Percentiles rank a stretch among this genome's conserved stretches.
Conservation (phyloP, 2,113 vertebrate species). For the Ammodytes dubius region DNA sequence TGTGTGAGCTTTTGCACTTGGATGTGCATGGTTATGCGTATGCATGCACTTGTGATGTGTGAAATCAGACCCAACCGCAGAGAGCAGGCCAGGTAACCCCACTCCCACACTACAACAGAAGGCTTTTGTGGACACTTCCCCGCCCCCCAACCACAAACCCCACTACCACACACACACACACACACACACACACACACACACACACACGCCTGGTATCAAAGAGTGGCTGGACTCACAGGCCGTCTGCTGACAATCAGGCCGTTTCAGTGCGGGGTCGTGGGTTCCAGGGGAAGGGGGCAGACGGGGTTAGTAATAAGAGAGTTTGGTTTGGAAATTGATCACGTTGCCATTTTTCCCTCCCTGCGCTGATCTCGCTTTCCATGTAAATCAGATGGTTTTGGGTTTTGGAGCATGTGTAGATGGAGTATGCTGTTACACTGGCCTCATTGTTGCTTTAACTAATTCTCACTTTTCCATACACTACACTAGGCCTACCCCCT, state of each 20-base stretch:
- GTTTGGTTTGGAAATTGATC: constrained; percentile 60
- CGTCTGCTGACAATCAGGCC: constrained; percentile 72
- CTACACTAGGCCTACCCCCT: constrained; percentile 14
- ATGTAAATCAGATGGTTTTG: constrained; percentile 53
- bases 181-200: neutral
- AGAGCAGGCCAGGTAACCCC: constrained; percentile 78
- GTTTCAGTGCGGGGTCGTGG: constrained; percentile 57
- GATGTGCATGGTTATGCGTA: constrained; percentile 47
- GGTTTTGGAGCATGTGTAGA: constrained; percentile 38
- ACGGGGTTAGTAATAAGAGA: constrained; percentile 45
- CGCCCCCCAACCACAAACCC: constrained; percentile 48
- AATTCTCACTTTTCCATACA: neutral
- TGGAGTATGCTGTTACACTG: constrained; percentile 29
- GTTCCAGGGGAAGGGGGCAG: constrained; percentile 55
- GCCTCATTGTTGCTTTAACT: constrained; percentile 36
- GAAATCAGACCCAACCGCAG: constrained; percentile 75
- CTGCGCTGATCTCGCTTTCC: constrained; percentile 49
- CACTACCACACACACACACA: neutral
- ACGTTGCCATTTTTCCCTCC: constrained; percentile 40
- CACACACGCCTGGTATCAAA: constrained; percentile 61
- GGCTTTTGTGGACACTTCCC: constrained; percentile 77
- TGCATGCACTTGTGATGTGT: constrained; percentile 64
- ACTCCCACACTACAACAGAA: constrained; percentile 77
- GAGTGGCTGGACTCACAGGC: constrained; percentile 58
- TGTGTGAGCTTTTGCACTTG: constrained; percentile 32